Evolutionary conservation across 1,140 invertebrate species (phyloP).

Genomic region (Pemphigus obesinymphae): DNA sequence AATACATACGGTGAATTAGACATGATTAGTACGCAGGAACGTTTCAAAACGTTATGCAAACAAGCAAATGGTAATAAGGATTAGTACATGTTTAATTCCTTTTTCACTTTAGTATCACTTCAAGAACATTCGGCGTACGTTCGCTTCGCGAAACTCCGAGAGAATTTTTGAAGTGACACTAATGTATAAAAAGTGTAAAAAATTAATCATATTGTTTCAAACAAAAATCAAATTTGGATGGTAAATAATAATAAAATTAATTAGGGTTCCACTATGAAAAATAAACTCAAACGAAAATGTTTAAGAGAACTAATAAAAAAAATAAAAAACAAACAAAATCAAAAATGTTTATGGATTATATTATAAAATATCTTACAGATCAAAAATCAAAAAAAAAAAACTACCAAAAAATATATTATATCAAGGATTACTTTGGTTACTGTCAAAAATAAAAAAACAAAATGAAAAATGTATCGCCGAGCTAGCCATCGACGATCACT

Average conservation of each 20-base stretch:
- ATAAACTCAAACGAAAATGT: background rate
- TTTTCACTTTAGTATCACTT: background rate
- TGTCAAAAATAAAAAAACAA: background rate
- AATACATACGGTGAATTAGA: conserved; percentile 1
- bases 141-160: background rate
- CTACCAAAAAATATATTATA: conserved; percentile 41
- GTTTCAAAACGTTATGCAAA: background rate
- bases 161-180: background rate
- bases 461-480: conserved; percentile 22
- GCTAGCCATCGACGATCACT: conserved; percentile 30
- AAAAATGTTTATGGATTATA: background rate
- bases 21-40: background rate
- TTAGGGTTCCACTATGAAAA: conserved; percentile 23
- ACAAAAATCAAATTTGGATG: conserved; percentile 13
- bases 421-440: conserved; percentile 34
- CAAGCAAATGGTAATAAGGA: conserved; percentile 22
- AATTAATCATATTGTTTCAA: background rate
- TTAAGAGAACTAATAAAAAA: conserved; percentile 15
- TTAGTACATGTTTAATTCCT: background rate
- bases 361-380: background rate
- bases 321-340: background rate
- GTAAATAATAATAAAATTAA: conserved; percentile 18
- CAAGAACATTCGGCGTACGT: background rate
- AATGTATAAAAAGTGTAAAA: background rate
- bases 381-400: conserved; percentile 48